These are phyloP conservation scores for Epicauta chinensis DNA, from an alignment of 1,140 invertebrate genomes.

Conservation along the genomic window DNA sequence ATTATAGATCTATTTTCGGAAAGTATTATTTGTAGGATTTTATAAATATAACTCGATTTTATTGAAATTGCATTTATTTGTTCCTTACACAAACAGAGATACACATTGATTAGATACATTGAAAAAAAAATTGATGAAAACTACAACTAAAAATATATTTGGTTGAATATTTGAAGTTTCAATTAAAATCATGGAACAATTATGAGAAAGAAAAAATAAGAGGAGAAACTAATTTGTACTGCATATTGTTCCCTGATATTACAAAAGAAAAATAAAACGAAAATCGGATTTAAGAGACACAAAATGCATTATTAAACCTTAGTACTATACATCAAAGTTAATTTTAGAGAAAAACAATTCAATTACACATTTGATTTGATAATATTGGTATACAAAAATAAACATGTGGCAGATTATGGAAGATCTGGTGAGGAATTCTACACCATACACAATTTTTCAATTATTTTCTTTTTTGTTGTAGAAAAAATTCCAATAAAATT, in stretches of 20 bases:
- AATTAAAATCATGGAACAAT: conserved; percentile 25
- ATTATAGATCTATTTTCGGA: too few species aligned
- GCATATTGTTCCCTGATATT: conserved; percentile 28
- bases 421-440: too few species aligned
- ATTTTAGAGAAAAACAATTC: not conserved
- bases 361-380: not conserved
- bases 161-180: conserved; percentile 22
- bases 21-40: too few species aligned
- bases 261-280: conserved; percentile 7
- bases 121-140: conserved; percentile 6
- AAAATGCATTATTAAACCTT: conserved; percentile 13
- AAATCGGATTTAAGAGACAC: not conserved
- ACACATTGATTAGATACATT: conserved; percentile 11
- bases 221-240: conserved; percentile 29
- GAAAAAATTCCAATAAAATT: too few species aligned
- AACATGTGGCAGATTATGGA: not conserved
- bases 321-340: conserved; percentile 21
- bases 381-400: not conserved
- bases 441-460: too few species aligned
- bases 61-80: not conserved
- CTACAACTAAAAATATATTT: conserved; percentile 34
- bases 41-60: conserved; percentile 4
- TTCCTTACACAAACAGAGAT: not conserved
- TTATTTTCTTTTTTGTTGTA: too few species aligned
- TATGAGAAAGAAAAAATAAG: conserved; percentile 10